Evolutionary conservation across 2,113 vertebrate species (phyloP).

Genomic region (Lota lota): DNA sequence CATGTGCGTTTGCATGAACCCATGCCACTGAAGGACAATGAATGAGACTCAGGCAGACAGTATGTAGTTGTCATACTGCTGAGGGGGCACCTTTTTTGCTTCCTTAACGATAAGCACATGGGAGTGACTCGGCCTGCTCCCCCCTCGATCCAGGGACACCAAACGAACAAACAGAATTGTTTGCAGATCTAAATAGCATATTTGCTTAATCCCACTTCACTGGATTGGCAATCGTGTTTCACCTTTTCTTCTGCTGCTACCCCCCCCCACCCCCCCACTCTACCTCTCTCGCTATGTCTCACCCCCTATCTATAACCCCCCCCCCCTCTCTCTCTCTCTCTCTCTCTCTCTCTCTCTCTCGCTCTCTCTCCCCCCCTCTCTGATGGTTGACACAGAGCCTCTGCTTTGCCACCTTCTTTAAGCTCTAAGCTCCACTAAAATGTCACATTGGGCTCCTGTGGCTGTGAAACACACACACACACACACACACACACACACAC

Average conservation of each 20-base stretch:
- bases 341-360: neutral
- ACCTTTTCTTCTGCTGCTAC: conserved; percentile 32
- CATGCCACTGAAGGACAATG: neutral
- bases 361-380: conserved; percentile 15
- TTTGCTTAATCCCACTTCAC: conserved; percentile 65
- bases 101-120: conserved; percentile 53
- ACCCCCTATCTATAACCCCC: conserved; percentile 30
- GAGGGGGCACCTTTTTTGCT: conserved; percentile 52
- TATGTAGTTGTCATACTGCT: conserved; percentile 28
- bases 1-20: neutral
- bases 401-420: too few species aligned
- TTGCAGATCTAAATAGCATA: conserved; percentile 53
- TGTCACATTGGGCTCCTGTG: too few species aligned
- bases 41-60: conserved; percentile 19
- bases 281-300: neutral
- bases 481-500: too few species aligned
- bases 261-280: neutral
- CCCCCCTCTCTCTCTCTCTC: conserved; percentile 14
- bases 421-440: too few species aligned
- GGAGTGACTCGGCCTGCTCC: conserved; percentile 45
- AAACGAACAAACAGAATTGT: too few species aligned
- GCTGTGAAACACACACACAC: too few species aligned
- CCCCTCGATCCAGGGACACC: conserved; percentile 15
- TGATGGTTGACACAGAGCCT: neutral
- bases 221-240: conserved; percentile 52